Evolutionary conservation across 2,888 invertebrate species (phyloP).

Genomic region (Saturnia japonica): DNA sequence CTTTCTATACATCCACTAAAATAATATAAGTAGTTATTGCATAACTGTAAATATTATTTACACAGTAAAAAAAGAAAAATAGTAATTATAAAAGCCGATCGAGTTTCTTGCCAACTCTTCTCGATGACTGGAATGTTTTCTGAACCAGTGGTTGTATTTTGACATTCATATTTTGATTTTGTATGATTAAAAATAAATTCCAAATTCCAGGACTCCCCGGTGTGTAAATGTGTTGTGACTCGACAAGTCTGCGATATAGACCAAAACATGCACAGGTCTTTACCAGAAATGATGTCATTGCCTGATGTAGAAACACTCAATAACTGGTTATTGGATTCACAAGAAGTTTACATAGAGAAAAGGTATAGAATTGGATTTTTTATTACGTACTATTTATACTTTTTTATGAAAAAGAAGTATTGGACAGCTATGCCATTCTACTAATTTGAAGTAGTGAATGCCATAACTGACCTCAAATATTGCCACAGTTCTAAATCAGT

Average conservation of each 20-base stretch:
- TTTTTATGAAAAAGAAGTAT: no score
- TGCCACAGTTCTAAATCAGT: neutral
- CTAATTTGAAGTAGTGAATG: neutral
- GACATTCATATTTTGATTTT: neutral
- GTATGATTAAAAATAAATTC: neutral
- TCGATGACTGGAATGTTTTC: no score
- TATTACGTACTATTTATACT: neutral
- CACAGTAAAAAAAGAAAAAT: no score
- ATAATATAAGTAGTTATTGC: no score
- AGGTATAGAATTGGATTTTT: conserved; percentile 52
- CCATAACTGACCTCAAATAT: neutral
- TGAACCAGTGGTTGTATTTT: no score
- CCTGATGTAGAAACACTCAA: conserved; percentile 68
- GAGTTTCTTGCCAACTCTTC: no score
- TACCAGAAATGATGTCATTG: conserved; percentile 56
- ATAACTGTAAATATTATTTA: no score
- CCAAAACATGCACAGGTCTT: conserved; percentile 23
- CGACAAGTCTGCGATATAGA: conserved; percentile 57
- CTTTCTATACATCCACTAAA: no score
- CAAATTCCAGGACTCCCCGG: conserved; percentile 68
- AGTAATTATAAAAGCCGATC: no score
- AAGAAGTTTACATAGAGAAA: conserved; percentile 77
- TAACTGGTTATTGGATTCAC: conserved; percentile 78
- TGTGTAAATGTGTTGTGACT: conserved; percentile 66
- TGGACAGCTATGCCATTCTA: neutral